phyloP scores from a whole-genome alignment of 2,797 vertebrate genomes.

The Simalia tracyae region DNA sequence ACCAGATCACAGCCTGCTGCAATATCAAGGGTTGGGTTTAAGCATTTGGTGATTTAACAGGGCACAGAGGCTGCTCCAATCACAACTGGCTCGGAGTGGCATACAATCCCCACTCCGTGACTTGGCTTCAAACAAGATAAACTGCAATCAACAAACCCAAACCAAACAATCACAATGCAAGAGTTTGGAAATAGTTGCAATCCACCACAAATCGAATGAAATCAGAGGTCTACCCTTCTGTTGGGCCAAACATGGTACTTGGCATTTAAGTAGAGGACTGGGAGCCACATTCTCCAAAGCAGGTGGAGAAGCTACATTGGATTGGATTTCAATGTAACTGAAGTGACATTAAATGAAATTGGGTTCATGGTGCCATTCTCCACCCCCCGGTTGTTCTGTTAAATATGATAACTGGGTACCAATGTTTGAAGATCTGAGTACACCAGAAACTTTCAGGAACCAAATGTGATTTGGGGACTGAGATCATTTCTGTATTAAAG shows the following conservation, averaged over 20 bases:
- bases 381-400: not conserved
- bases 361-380: not conserved
- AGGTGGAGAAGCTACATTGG: not conserved
- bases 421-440: not conserved
- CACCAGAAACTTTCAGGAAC: not conserved
- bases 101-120: no score
- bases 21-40: not conserved
- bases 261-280: not conserved
- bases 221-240: not conserved
- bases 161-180: not conserved
- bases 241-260: not conserved
- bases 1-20: not conserved
- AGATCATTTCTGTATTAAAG: not conserved
- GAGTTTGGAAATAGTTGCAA: not conserved
- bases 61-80: not conserved
- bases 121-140: not conserved
- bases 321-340: not conserved
- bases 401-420: not conserved
- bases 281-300: not conserved
- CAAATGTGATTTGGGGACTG: not conserved
- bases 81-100: not conserved
- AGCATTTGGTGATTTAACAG: not conserved
- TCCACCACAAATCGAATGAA: not conserved
- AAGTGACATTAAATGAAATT: not conserved
- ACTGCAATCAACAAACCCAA: not conserved